Evolutionary conservation across 2,113 vertebrate species (phyloP), one percentile per base, ranked within the genome.

Genomic region (Macroglossus sobrinus): DNA sequence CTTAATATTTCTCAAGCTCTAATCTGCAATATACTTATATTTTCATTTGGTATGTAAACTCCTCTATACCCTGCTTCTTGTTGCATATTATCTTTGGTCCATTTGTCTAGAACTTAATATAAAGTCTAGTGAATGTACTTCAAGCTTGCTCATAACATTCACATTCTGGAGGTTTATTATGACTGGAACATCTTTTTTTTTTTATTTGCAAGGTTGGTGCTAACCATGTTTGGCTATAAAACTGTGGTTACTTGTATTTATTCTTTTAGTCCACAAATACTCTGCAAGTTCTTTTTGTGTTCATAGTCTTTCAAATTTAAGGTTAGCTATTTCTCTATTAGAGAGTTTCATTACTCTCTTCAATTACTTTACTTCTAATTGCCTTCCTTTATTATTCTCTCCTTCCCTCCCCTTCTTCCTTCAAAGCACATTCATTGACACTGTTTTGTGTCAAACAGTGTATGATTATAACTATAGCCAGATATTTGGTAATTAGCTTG

Each of bases 211-310:
- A 91, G 47, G 50, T 61, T 3, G 38, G 21, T 82, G 71, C 47
- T 96, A 93, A 84, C 72, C 21, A 72, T 26, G 24, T 80, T 89
- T 89, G n/a, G n/a, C 53, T 53, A 35, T 30, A 91, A 89, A 81
- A 89, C 26, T 90, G 3, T 57, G 50, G 59, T 59, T 92, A 84
- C n/a, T 75, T 93, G 22, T 91, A 30, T 69, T 86, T 85, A 45
- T 80, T 92, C 26, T 91, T 88, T 84, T 21, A 35, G 18, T 59
- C 14, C 16, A 38, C 33, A 59, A 47, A 91, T 79, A 80, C 18
- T 81, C 59, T 28, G 5, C 15, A 89, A 74, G 43, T 69, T 78
- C 30, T 90, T 93, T 85, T 43, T 88, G 78, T 68, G 35, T 50
- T 63, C 30, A 50, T 75, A 78, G 28, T 24, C 33, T 91, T 91